These are phyloP conservation scores for Craseonycteris thonglongyai DNA, from an alignment of 2,113 vertebrate species.

Conservation along the genomic window DNA sequence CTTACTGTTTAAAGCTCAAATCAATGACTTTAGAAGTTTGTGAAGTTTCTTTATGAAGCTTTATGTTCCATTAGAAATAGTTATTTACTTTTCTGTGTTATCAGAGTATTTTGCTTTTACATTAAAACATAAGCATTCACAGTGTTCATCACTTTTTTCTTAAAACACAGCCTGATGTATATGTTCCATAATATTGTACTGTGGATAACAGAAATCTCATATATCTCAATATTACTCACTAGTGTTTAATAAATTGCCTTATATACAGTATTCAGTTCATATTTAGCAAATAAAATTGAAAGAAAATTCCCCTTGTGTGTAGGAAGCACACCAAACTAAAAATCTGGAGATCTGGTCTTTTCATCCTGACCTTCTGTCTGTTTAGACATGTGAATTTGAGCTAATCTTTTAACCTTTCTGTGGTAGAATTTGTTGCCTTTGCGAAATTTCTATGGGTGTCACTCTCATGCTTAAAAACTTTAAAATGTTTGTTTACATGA, in stretches of 20 bases:
- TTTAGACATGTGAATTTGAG: background rate
- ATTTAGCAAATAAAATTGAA: background rate
- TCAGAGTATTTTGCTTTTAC: background rate
- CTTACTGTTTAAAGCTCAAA: background rate
- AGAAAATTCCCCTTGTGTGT: background rate
- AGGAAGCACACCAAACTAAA: background rate
- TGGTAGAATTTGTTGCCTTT: background rate
- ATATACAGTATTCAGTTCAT: background rate
- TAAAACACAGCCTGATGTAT: background rate
- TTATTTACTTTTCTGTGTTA: background rate
- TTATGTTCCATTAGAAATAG: background rate
- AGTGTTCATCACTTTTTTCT: background rate
- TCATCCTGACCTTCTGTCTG: background rate
- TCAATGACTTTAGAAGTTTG: too few species aligned
- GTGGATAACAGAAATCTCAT: background rate
- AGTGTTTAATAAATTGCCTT: background rate
- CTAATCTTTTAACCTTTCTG: background rate
- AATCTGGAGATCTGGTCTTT: background rate
- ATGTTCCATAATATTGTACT: background rate
- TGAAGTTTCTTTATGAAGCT: background rate
- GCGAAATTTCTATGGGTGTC: background rate
- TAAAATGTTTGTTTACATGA: background rate
- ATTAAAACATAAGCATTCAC: background rate
- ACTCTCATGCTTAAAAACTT: background rate
- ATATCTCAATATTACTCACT: background rate